phyloP scores from a whole-genome alignment of 2,113 vertebrate species.

The Cricetomys ansorgei region DNA sequence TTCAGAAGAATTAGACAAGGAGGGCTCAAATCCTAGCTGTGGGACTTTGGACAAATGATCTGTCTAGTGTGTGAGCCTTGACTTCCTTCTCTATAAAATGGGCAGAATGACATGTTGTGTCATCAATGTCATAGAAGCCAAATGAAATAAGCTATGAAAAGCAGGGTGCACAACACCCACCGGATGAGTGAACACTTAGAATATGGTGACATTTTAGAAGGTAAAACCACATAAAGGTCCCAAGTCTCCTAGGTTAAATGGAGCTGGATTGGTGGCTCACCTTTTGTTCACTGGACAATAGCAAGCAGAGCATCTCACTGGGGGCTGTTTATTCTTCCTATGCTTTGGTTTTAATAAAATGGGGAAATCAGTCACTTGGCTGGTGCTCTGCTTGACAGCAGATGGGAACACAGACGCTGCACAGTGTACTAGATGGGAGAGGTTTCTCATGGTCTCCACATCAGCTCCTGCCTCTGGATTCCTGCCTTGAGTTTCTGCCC shows the following conservation, averaged over 20 bases:
- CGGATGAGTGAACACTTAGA: neutral
- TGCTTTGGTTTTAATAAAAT: constrained; percentile 2
- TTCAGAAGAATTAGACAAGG: neutral
- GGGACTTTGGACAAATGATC: neutral
- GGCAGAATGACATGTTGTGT: neutral
- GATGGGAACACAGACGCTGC: neutral
- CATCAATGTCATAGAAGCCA: neutral
- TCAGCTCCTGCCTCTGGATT: neutral
- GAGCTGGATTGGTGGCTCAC: neutral
- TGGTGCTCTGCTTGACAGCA: neutral
- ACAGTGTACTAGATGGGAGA: neutral
- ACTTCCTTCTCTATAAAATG: neutral
- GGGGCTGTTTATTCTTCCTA: neutral
- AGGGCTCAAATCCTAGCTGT: neutral
- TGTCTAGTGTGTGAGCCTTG: neutral
- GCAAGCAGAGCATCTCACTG: neutral
- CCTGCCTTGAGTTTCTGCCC: neutral
- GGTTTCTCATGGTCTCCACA: neutral
- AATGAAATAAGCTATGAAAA: neutral
- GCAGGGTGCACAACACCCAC: neutral
- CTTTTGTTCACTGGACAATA: neutral
- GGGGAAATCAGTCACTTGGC: neutral
- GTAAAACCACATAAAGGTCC: neutral
- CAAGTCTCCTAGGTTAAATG: neutral
- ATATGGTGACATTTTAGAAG: neutral